Conservation (phyloP, 2,888 invertebrate genomes). For the Heterodera filipjevi region DNA sequence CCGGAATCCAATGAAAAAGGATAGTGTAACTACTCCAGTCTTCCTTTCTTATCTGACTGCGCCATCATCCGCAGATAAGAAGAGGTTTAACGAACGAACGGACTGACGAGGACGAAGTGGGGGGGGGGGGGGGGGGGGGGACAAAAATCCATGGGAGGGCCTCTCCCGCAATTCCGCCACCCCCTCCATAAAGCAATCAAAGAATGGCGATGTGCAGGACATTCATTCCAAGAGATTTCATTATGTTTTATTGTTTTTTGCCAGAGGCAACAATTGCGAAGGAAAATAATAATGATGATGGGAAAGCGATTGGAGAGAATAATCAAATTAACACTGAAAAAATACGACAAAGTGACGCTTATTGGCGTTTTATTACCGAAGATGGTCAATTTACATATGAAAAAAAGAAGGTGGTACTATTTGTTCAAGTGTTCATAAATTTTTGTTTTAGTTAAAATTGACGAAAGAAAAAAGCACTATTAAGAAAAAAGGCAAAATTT, state of each 20-base stretch:
- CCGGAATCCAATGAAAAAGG: no score
- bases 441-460: no score
- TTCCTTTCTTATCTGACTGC: not conserved
- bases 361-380: no score
- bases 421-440: no score
- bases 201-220: not conserved
- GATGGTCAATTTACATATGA: no score
- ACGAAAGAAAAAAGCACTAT: no score
- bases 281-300: not conserved
- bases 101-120: not conserved
- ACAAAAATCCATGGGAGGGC: no score
- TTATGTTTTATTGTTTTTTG: constrained; percentile 4
- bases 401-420: no score
- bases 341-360: no score
- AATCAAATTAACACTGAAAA: no score
- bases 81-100: not conserved
- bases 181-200: constrained; percentile 3
- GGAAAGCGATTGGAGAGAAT: not conserved
- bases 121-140: not conserved
- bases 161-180: not conserved
- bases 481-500: no score
- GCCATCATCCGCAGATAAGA: not conserved
- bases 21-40: no score
- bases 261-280: constrained; percentile 2
- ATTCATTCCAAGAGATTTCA: not conserved